phyloP scores from a whole-genome alignment of 2,113 vertebrate genomes.

The Istiophorus platypterus region DNA sequence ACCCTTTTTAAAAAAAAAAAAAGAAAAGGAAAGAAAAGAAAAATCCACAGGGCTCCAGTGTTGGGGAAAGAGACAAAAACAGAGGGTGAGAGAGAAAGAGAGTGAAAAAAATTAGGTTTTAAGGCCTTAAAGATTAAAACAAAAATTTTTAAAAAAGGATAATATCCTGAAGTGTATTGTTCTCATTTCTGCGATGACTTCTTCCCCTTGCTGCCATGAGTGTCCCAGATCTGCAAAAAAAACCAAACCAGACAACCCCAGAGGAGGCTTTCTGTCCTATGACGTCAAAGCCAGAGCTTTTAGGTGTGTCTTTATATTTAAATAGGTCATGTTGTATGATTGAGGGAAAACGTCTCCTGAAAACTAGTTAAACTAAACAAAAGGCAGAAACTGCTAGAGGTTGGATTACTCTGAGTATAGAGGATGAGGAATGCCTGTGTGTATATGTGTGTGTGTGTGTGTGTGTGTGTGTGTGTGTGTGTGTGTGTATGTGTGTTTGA shows the following conservation, averaged over 20 bases:
- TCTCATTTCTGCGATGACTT: conserved; percentile 44
- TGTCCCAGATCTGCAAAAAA: conserved; percentile 40
- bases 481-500: conserved; percentile 1
- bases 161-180: conserved; percentile 15
- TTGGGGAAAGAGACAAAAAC: conserved; percentile 2
- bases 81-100: not conserved
- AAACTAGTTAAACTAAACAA: conserved; percentile 74
- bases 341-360: conserved; percentile 66
- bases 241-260: conserved; percentile 22
- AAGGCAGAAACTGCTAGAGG: conserved; percentile 76
- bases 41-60: conserved; percentile 23
- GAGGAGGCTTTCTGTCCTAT: conserved; percentile 34
- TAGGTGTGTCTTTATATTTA: conserved; percentile 72
- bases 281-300: conserved; percentile 66
- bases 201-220: conserved; percentile 28
- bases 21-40: not conserved
- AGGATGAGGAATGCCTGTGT: conserved; percentile 37
- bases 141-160: not conserved
- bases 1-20: not conserved
- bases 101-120: not conserved
- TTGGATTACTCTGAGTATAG: conserved; percentile 55
- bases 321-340: conserved; percentile 71
- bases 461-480: conserved; percentile 1
- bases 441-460: not conserved
- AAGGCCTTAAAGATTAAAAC: not conserved